phyloP scores from a whole-genome alignment of 2,797 vertebrate genomes.

The Adrianichthys oophorus region DNA sequence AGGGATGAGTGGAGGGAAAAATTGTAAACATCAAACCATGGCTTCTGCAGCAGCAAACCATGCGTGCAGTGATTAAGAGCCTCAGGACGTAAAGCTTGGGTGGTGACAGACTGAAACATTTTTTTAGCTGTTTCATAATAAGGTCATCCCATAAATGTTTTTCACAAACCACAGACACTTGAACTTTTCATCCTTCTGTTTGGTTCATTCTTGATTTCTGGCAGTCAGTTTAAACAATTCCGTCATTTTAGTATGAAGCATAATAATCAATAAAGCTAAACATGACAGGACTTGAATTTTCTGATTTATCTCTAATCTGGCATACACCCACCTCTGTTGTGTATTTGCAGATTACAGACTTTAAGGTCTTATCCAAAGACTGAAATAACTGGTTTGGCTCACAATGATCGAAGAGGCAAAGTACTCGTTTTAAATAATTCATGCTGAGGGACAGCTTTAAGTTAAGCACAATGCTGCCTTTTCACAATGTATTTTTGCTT shows the following conservation, averaged over 20 bases:
- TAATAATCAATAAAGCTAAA: constrained; percentile 5
- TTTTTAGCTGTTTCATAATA: constrained; percentile 26
- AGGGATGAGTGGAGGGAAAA: constrained; percentile 57
- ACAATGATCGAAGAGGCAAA: constrained; percentile 47
- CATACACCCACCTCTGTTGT: constrained; percentile 33
- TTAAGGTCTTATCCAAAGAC: constrained; percentile 23
- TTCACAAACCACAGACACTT: too few species aligned
- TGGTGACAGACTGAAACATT: constrained; percentile 56
- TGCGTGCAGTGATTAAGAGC: constrained; percentile 75
- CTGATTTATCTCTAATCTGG: constrained; percentile 30
- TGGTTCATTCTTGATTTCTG: constrained; percentile 4
- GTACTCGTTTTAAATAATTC: constrained; percentile 64
- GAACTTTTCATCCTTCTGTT: neutral
- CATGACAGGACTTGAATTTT: constrained; percentile 11
- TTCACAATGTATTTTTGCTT: constrained; percentile 22
- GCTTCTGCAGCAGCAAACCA: constrained; percentile 88
- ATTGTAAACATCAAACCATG: constrained; percentile 82
- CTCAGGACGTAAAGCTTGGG: constrained; percentile 56
- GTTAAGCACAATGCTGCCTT: constrained; percentile 37
- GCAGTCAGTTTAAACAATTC: neutral
- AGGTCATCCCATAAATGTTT: too few species aligned
- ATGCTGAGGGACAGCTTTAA: constrained; percentile 28
- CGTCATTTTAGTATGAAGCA: neutral
- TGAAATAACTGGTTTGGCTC: constrained; percentile 40
- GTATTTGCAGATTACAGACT: constrained; percentile 30